These are phyloP conservation scores for Eira barbara DNA, from an alignment of 2,113 vertebrate species.

Conservation along the genomic window DNA sequence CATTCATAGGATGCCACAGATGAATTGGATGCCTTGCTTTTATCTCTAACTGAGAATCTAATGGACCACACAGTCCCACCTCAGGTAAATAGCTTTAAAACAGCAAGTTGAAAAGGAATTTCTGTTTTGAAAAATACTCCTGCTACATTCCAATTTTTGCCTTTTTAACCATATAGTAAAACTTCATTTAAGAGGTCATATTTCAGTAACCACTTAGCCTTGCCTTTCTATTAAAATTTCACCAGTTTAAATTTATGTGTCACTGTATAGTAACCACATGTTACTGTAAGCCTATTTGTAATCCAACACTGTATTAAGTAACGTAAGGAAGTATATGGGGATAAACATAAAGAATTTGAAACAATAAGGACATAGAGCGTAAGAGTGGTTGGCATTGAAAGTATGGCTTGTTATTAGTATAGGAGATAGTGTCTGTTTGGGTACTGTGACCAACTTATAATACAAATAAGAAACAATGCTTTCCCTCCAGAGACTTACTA, in stretches of 20 bases:
- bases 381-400: neutral
- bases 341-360: neutral
- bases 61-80: constrained; percentile 91
- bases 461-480: neutral
- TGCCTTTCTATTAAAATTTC: constrained; percentile 7
- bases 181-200: neutral
- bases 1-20: constrained; percentile 87
- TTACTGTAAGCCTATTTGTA: neutral
- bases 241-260: neutral
- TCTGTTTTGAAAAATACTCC: constrained; percentile 27
- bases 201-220: neutral
- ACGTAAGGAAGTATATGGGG: neutral
- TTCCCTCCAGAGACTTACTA: neutral
- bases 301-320: neutral
- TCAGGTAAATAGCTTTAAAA: constrained; percentile 81
- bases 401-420: neutral
- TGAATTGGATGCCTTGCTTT: constrained; percentile 84
- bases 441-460: neutral
- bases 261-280: neutral
- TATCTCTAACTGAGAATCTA: constrained; percentile 90
- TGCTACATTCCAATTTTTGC: neutral
- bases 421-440: neutral
- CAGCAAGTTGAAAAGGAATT: neutral
- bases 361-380: neutral
- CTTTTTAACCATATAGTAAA: neutral